A percentile compares a stretch with the other conserved stretches of the same genome.
Evolutionary conservation across 2,888 invertebrate species (phyloP).

Genomic region (Emmelina monodactyla): DNA sequence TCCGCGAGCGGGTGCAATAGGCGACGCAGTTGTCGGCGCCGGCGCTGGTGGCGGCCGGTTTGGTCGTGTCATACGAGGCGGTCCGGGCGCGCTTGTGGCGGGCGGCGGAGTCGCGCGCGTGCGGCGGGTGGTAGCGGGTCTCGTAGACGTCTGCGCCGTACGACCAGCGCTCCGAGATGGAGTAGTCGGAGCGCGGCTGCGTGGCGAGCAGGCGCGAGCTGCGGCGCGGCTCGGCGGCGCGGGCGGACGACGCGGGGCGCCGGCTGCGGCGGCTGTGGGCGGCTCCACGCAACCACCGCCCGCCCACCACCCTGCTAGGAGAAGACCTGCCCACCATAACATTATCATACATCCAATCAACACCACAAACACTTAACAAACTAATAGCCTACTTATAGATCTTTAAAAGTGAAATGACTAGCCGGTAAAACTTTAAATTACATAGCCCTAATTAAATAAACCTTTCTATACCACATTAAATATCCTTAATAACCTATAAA

Average conservation of each 20-base stretch:
- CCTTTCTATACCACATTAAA: too few species aligned
- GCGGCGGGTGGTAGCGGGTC: constrained; percentile 44
- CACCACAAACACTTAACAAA: too few species aligned
- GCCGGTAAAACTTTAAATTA: too few species aligned
- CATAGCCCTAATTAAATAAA: too few species aligned
- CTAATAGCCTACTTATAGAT: too few species aligned
- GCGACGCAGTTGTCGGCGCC: constrained; percentile 52
- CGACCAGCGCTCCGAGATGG: constrained; percentile 66
- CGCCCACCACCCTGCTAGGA: constrained; percentile 67
- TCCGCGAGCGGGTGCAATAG: constrained; percentile 55
- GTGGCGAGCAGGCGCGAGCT: constrained; percentile 60
- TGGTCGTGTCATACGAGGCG: constrained; percentile 54
- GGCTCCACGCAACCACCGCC: constrained; percentile 59
- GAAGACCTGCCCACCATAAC: constrained; percentile 42
- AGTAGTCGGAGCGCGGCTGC: constrained; percentile 58
- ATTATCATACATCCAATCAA: too few species aligned
- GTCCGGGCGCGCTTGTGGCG: constrained; percentile 40
- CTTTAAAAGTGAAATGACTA: too few species aligned
- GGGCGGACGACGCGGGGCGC: constrained; percentile 38
- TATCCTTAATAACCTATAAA: too few species aligned
- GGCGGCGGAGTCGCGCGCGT: constrained; percentile 37
- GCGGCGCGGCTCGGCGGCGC: constrained; percentile 42
- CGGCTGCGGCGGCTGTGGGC: constrained; percentile 47
- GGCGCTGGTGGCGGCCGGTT: constrained; percentile 35
- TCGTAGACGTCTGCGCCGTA: constrained; percentile 64